Base-by-base conservation (phyloP, 1,140 invertebrate genomes). In the Andrena cerasifolii region DNA sequence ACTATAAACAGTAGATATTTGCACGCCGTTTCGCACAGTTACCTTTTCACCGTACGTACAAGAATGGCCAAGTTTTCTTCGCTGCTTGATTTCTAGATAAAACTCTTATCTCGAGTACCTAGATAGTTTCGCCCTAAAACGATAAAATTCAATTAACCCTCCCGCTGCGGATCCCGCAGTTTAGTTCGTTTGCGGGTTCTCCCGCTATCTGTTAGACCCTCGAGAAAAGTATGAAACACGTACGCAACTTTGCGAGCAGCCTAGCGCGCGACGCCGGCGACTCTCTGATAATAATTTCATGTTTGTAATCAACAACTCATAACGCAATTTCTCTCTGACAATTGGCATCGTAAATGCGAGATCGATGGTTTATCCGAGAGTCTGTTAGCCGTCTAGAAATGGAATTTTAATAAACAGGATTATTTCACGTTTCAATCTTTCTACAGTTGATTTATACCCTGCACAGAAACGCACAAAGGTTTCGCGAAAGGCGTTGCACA, bases 81-180 rank as follows among this genome's bases (percentile, higher is more conserved):
- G 1, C n/a, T 49, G n/a, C n/a, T n/a, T 49, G 6, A n/a, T 16
- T 1, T 16, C 4, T 26, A 14, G n/a, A 14, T 4, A 4, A 36
- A 58, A 36, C 56, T n/a, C 36, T 12, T 59, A 1, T 36, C 18
- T 31, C 18, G 7, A 7, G 7, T 5, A 5, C 40, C 21, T n/a
- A n/a, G n/a, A n/a, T 16, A 16, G 10, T 26, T n/a, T 21, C 28
- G 47, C 65, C 21, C 47, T 14, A 21, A 53, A 31, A 47, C 53
- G 65, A 73, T 73, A 28, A 73, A 73, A 73, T 53, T 65, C 47
- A 53, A 53, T 73, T 73, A 63, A 21, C 47, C 4, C 33, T 49
- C 40, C 18, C 54, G n/a, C 16, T 36, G 36, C 49, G 43, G 8
- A 24, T 14, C 43, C 8, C 28, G 28, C n/a, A n/a, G 28, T 24